Evolutionary conservation across 2,797 vertebrate species (phyloP), one percentile per base, ranked within the genome.

Genomic region (Odontamblyopus rebecca): DNA sequence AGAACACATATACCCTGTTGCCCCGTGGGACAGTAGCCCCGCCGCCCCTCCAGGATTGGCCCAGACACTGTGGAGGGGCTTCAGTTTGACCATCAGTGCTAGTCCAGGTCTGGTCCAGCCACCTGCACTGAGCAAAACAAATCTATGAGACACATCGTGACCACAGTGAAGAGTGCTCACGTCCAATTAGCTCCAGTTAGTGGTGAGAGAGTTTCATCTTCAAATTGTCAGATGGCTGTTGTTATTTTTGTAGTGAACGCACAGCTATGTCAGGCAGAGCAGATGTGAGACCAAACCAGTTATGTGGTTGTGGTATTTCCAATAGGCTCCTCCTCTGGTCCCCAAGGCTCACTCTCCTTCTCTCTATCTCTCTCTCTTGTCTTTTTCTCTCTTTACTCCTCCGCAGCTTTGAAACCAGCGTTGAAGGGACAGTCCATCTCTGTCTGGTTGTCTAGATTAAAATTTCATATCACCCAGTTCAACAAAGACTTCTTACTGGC

Each of bases 41-140:
- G 76, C 75, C 57, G 85, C 75, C 82, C 85, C 81, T 84, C 87
- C 83, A 62, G 79, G 88, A 91, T 84, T 88, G 89, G 88, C 84
- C 79, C 84, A 88, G 83, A 85, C 82, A 75, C 79, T 78, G 81
- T 80, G 87, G 85, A 77, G 81, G 77, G 70, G 76, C 81, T 82
- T 82, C 89, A 81, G 85, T 70, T 81, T 75, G 85, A 92, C 88
- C 94, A 94, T 95, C 85, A 75, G 91, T 88, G 85, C 90, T 88
- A 84, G 80, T 89, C 78, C 85, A 77, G 76, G 61, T 86, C 83
- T 70, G 77, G 72, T 63, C 61, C 32, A 29, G 74, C 87, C 89
- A 92, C 89, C 92, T 94, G 88, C 78, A 82, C 71, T 66, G 71
- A 86, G 62, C 74, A 80, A 23, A 86, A 68, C n/a, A 66, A 44